Conservation (phyloP, 2,888 invertebrate species). For the Agrypnus murinus region DNA sequence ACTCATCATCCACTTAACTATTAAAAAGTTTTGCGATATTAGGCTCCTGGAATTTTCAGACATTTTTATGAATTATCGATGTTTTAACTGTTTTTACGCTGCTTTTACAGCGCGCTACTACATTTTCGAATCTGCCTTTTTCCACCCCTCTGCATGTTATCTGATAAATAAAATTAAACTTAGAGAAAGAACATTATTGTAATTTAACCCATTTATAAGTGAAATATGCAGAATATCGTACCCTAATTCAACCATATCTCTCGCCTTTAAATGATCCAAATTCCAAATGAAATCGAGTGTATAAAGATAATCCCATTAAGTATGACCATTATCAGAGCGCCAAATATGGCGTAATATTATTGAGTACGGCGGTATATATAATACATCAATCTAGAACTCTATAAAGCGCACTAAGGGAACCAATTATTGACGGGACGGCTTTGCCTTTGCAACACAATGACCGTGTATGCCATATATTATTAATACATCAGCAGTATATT, state of each 20-base stretch:
- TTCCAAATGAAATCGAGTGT: conserved; percentile 27
- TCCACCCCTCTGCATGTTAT: no score
- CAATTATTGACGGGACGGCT: conserved; percentile 18
- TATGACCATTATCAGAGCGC: conserved; percentile 18
- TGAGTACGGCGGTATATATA: conserved; percentile 15
- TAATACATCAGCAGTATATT: conserved; percentile 23
- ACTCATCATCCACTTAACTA: no score
- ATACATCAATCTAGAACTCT: conserved; percentile 25
- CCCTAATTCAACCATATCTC: conserved; percentile 15
- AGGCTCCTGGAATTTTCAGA: no score
- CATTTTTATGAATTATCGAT: no score
- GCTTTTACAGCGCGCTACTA: no score
- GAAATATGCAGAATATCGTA: conserved; percentile 10
- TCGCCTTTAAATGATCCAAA: conserved; percentile 26
- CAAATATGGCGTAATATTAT: conserved; percentile 28
- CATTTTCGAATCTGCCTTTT: no score
- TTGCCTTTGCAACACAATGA: conserved; percentile 21
- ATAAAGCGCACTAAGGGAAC: conserved; percentile 21
- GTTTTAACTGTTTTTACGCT: no score
- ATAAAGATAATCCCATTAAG: conserved; percentile 25
- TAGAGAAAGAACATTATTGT: conserved; percentile 1
- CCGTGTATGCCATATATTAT: conserved; percentile 16
- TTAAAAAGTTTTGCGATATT: no score
- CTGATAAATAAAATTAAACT: no score
- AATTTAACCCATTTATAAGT: not conserved